Evolutionary conservation across 1,140 invertebrate genomes (phyloP).

Genomic region (Diorhabda elongata): DNA sequence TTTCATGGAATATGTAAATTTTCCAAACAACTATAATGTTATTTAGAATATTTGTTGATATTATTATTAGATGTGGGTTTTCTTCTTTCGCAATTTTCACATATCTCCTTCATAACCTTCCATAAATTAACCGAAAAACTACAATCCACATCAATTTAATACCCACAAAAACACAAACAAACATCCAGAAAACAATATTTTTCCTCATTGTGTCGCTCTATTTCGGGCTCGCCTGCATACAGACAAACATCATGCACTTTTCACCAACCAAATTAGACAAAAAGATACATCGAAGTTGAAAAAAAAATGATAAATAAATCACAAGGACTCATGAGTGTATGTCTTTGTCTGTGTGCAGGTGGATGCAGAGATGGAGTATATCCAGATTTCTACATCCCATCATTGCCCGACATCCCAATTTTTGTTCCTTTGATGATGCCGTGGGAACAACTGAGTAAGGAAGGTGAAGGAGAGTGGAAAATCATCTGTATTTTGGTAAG

Average conservation of each 20-base stretch:
- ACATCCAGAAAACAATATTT: slow-evolving; percentile 12
- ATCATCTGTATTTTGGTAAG: too few species aligned
- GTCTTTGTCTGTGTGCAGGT: slow-evolving; percentile 48
- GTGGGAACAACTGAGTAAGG: too few species aligned
- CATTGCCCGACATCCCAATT: background rate
- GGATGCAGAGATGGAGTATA: slow-evolving; percentile 30
- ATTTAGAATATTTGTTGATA: too few species aligned
- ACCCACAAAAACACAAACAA: slow-evolving; percentile 12
- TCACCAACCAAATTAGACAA: slow-evolving; percentile 38
- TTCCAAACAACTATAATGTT: too few species aligned
- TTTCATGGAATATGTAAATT: too few species aligned
- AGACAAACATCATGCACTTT: slow-evolving; percentile 47
- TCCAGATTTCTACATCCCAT: background rate
- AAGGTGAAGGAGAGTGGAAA: too few species aligned
- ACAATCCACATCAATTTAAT: slow-evolving; percentile 10
- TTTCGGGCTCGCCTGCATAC: slow-evolving; percentile 43
- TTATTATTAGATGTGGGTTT: background rate
- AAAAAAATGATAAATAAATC: slow-evolving; percentile 25
- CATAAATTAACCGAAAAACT: slow-evolving; percentile 9
- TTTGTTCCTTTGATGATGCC: background rate
- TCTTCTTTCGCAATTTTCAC: background rate
- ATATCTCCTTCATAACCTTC: background rate
- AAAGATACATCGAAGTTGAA: slow-evolving; percentile 18
- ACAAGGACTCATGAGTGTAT: slow-evolving; percentile 37
- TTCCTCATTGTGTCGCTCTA: slow-evolving; percentile 12